Evolutionary conservation across 2,888 invertebrate genomes (phyloP), one percentile per base, ranked within the genome.

Genomic region (Drosophila eohydei): DNA sequence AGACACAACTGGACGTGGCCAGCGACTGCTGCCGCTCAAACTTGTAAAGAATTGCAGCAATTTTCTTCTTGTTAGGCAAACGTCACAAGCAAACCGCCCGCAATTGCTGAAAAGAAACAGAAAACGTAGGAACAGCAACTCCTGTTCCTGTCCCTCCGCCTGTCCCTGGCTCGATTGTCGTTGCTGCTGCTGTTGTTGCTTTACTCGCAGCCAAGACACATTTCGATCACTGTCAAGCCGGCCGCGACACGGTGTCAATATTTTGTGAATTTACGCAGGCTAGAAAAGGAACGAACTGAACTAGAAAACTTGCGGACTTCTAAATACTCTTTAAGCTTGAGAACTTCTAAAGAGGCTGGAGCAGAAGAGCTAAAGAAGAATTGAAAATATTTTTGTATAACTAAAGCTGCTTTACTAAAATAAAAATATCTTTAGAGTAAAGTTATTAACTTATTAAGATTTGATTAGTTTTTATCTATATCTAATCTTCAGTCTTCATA

Each of bases 211-310:
- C 73, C 72, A 88, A 86, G 91, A 91, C 92, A 91, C 91, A 91
- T 92, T 91, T 91, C 91, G 92, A 92, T 92, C 91, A 91, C 90
- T 92, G 92, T 91, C 91, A 90, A 81, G 81, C 73, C 67, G 78
- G 76, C 67, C 74, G 80, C 80, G 82, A 74, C 80, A 81, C 88
- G 82, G 81, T 91, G 91, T 91, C 91, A 91, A 91, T 91, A 91
- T 90, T 91, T 91, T 87, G 89, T 84, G 90, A 85, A 91, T 91
- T 91, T 91, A 91, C 91, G 91, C 91, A 91, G 90, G 80, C 90
- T 73, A 61, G 26, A 70, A 76, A 63, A 43, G 48, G 54, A 56
- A 21, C 32, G 28, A 46, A 41, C 32, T 4, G 26, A 38, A 3
- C 51, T 14, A 4, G 43, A 9, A 52, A 56, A 32, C 7, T 21